Evolutionary conservation across 2,113 vertebrate genomes (phyloP), one percentile per base, ranked within the genome.

Genomic region (Sinocyclocheilus maitianheensis): DNA sequence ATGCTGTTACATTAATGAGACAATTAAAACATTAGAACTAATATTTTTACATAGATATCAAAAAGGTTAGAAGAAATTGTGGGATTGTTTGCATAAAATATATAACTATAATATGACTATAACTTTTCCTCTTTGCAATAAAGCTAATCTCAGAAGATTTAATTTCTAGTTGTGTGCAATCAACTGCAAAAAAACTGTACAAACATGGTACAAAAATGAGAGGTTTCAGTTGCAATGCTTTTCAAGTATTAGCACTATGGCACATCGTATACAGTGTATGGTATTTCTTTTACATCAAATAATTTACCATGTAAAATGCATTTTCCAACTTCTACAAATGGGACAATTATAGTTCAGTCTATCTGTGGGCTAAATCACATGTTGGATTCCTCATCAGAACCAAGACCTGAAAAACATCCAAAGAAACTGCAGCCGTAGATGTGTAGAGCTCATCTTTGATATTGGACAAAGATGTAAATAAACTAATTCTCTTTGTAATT

Each of bases 201-300:
- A 84, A 75, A 75, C 13, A 58, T 51, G 40, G 63, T 83, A 83
- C 65, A 84, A 84, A 84, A 83, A 74, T n/a, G 3, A 37, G 43
- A 53, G 13, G 20, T 18, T 84, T 40, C 58, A 14, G 13, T 62
- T 60, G 77, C 26, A 4, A 37, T 79, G 34, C 12, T 43, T 30
- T 46, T 77, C 69, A 74, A 77, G 40, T 65, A 26, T 75, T 34
- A 63, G 37, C 40, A 65, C 24, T 24, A 65, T 84, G 74, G 83
- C 83, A 65, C 72, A 37, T 48, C 14, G 72, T 12, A 37, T 6
- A 74, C 10, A 43, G 18, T n/a, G 37, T 43, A 22, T 43, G 10
- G 40, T n/a, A n/a, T 74, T 37, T 65, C 12, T 43, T 43, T 10
- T 72, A 43, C 71, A 71, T 37, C 67, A 55, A 55, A 55, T 48